phyloP scores from a whole-genome alignment of 2,113 vertebrate species.

The Phyllopteryx taeniolatus region DNA sequence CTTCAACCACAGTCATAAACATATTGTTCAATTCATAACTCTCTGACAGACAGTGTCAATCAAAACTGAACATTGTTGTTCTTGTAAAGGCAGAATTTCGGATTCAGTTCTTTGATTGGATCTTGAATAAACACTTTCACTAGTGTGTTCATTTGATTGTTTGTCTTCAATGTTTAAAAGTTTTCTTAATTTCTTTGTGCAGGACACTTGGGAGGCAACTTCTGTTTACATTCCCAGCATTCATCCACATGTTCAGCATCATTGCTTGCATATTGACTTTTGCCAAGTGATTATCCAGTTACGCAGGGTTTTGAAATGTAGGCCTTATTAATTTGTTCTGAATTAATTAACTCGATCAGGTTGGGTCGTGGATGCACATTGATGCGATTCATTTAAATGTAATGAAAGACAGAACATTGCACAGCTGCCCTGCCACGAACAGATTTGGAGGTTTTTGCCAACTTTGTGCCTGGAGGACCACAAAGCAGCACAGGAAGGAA shows the following conservation, averaged over 20 bases:
- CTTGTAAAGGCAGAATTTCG: too few species aligned
- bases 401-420: constrained; percentile 15
- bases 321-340: constrained; percentile 11
- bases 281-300: constrained; percentile 12
- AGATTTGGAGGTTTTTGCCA: constrained; percentile 10
- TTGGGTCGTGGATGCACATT: constrained; percentile 4
- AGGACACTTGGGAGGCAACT: not conserved
- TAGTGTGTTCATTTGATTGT: not conserved
- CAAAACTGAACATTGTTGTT: too few species aligned
- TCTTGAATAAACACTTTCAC: not conserved
- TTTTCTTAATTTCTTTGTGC: not conserved
- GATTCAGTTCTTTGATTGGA: too few species aligned
- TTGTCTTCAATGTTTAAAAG: not conserved
- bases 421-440: constrained; percentile 7
- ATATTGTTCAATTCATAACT: too few species aligned
- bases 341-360: constrained; percentile 9
- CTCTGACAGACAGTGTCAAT: too few species aligned
- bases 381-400: constrained; percentile 9
- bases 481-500: constrained; percentile 1
- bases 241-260: constrained; percentile 6
- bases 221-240: constrained; percentile 5
- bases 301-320: constrained; percentile 10
- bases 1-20: too few species aligned
- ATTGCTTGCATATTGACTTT: constrained; percentile 3
- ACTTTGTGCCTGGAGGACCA: not conserved